Evolutionary conservation across 2,113 vertebrate genomes (phyloP), one percentile per base, ranked within the genome.

Genomic region (Menura novaehollandiae): DNA sequence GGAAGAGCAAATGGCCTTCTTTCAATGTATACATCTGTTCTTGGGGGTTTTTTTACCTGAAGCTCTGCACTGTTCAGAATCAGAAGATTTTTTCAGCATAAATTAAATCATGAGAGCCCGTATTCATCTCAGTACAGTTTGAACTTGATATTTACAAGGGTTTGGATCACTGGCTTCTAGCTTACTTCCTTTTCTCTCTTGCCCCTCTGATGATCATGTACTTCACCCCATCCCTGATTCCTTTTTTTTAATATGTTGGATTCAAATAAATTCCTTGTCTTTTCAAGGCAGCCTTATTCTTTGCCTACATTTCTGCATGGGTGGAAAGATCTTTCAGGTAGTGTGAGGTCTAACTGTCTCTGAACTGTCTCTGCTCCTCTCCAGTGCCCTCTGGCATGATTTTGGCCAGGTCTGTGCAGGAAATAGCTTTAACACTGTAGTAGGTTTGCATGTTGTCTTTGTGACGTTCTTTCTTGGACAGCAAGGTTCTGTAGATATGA

Each of bases 291-390:
- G 26, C 17, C 24, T 63, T 27, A 20, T 41, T 56, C 24, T 88
- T 59, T 91, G 41, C 71, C 41, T 80, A 13, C 11, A 18, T 56
- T 89, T 85, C 41, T 79, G n/a, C 58, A 37, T 0, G 0, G 28
- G 43, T 63, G 27, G 33, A 77, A 46, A 78, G 8, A 4, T 41
- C 37, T 75, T 76, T 49, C 20, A 8, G 24, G 15, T 59, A 19
- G 9, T 0, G 0, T 1, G 1, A 85, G 12, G 14, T 69, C 22
- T 32, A 4, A 22, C 64, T 41, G 32, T 10, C 44, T 81, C 47
- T 26, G n/a, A 6, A 6, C 19, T 33, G 8, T 26, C 53, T 86
- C 27, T 59, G 3, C 3, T 71, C 47, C 52, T 23, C 49, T 73
- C 37, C 22, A 11, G 28, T 67, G 28, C 47, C n/a, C 43, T 68